Base-by-base conservation (phyloP, 2,888 invertebrate genomes). In the Poecilus cupreus region DNA sequence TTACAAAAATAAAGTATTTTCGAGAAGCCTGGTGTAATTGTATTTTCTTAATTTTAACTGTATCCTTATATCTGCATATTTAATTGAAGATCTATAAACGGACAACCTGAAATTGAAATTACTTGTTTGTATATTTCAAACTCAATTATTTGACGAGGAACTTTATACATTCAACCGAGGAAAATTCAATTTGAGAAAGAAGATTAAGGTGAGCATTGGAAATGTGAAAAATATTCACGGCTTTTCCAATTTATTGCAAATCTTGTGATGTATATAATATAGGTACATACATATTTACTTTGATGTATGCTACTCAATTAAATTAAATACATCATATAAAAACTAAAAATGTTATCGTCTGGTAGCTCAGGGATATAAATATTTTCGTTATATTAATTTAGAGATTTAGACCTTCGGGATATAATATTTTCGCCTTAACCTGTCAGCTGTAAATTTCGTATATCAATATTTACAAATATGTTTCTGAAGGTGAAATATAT, bases 401-500 rank as follows among this genome's bases (percentile, higher is more conserved):
- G n/a, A n/a, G n/a, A n/a, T n/a, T n/a, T n/a, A n/a, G 39, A 39
- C 39, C 10, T 39, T 39, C 39, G 10, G 39, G 39, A 39, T 39
- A 2, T 2, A 39, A 39, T 39, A n/a, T 39, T 8, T 6, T 57
- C n/a, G 8, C 5, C n/a, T 22, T 57, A 57, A 57, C 24, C 57
- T 57, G 24, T 57, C 24, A 22, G 20, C 57, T 20, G n/a, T 57
- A 11, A 57, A 22, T 57, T 57, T 57, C 57, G n/a, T 22, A 18
- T 54, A 26, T 57, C 57, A 57, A 57, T 57, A 57, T 24, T 20
- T 8, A 57, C 57, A 3, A 57, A 57, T 24, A 24, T 57, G 57
- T 57, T 57, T 57, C 5, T 24, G 57, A 57, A 57, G 57, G 26
- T 57, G 10, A 57, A 57, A 57, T 26, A 1, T 24, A 13, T 57